Conservation (phyloP, 2,797 vertebrate species). For the Tangara arthus region DNA sequence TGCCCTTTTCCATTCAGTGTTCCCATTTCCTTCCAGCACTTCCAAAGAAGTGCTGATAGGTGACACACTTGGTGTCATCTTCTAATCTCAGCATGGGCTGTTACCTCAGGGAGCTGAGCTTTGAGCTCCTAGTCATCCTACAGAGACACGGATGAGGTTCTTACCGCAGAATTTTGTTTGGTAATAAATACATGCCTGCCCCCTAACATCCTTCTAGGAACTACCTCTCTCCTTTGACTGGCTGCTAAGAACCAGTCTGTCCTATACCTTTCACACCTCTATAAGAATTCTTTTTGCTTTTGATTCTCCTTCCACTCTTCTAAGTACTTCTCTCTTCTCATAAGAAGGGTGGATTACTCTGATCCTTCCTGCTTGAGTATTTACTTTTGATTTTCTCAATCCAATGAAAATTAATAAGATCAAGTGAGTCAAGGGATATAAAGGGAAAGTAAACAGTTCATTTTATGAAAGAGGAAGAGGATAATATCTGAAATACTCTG, state of each 20-base stretch:
- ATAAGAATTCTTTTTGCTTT: background rate
- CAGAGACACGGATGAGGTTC: background rate
- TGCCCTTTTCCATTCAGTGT: background rate
- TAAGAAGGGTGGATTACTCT: background rate
- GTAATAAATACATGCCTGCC: background rate
- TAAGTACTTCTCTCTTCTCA: background rate
- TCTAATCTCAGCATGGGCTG: background rate
- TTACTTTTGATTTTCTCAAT: slow-evolving; percentile 11
- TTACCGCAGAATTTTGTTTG: background rate
- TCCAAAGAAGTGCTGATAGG: background rate
- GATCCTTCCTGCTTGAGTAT: background rate
- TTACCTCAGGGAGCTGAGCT: background rate
- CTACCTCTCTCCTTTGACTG: background rate
- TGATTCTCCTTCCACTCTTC: background rate
- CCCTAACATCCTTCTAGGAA: background rate
- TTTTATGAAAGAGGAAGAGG: background rate
- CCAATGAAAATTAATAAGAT: background rate
- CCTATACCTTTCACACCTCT: background rate
- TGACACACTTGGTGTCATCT: background rate
- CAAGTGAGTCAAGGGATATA: background rate
- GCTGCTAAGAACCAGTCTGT: background rate
- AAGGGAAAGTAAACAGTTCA: background rate
- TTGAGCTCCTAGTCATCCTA: background rate
- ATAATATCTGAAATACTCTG: background rate
- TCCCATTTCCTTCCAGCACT: no score